Conservation (phyloP, 2,888 invertebrate genomes). For the Limenitis camilla region DNA sequence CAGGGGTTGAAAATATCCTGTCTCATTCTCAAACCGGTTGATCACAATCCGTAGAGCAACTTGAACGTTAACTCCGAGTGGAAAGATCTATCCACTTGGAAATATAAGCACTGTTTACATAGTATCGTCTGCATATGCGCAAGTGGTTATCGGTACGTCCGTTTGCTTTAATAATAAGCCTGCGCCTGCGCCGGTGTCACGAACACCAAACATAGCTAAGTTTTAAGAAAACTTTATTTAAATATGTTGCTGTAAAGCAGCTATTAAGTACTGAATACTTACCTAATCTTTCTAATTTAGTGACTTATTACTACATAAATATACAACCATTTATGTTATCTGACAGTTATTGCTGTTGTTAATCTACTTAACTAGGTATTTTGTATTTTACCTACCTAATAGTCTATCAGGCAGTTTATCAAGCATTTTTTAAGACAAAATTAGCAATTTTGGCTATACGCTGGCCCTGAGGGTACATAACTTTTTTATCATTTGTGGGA, state of each 20-base stretch:
- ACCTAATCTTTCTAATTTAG: too few relatives aligned
- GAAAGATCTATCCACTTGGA: conserved; percentile 3
- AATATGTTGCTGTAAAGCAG: background rate
- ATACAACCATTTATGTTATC: too few relatives aligned
- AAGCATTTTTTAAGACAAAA: too few relatives aligned
- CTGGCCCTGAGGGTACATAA: too few relatives aligned
- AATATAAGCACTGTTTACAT: conserved; percentile 51
- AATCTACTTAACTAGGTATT: too few relatives aligned
- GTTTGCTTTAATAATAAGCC: conserved; percentile 70
- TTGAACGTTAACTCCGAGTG: conserved; percentile 3
- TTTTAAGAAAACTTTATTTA: conserved; percentile 26
- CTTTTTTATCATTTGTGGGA: too few relatives aligned
- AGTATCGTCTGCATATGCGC: conserved; percentile 64
- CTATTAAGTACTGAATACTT: too few relatives aligned
- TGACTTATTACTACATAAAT: too few relatives aligned
- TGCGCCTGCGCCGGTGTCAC: conserved; percentile 61
- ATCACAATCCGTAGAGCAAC: background rate
- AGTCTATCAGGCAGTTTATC: too few relatives aligned
- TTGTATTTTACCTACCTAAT: too few relatives aligned
- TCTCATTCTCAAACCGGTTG: conserved; percentile 9
- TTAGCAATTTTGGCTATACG: too few relatives aligned
- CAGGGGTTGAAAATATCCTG: conserved; percentile 9
- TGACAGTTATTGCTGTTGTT: too few relatives aligned
- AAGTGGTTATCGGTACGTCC: conserved; percentile 63
- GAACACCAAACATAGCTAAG: conserved; percentile 61